Evolutionary conservation across 2,888 invertebrate genomes (phyloP), one percentile per base, ranked within the genome.

Genomic region (Cantharis nigra): DNA sequence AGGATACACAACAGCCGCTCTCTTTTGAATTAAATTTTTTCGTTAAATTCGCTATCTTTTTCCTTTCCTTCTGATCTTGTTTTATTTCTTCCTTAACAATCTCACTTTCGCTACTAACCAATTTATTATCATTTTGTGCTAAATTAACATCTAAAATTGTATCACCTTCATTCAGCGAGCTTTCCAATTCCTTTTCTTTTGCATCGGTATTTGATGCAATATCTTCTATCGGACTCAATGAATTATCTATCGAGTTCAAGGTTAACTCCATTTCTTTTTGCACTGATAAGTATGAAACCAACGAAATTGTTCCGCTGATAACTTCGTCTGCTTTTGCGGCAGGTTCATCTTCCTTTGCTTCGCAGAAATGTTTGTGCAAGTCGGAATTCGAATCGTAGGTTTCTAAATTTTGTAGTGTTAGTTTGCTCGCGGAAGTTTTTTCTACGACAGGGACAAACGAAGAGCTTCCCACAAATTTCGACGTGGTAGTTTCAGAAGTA

Each of bases 181-280:
- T 49, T 49, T n/a, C 49, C 49, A 2, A 49, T 7, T 18, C 64
- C 5, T 13, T 64, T 64, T 18, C 64, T 64, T 64, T 23, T 18
- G 3, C 64, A 5, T 64, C 49, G n/a, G 7, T 11, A 67, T 23
- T 67, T 67, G 20, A 13, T 26, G 13, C 65, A 4, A 67, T 7
- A 5, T 23, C 23, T 23, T 23, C 26, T 3, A 23, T 5, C 2
- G 49, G 10, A n/a, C n/a, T n/a, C 20, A 23, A 20, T 23, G 65
- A 65, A 65, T 65, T 11, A n/a, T 65, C 11, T 2, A 13, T n/a
- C 23, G 23, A 20, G 13, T 67, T 67, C 23, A 20, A 23, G 0
- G 65, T 23, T 67, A 67, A 67, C 23, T 69, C 63, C 70, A 74
- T 70, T 63, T 70, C 74, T 49, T 74, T 23, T 33, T 74, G 70